phyloP scores from a whole-genome alignment of 2,888 invertebrate genomes.

The Agrotis puta region DNA sequence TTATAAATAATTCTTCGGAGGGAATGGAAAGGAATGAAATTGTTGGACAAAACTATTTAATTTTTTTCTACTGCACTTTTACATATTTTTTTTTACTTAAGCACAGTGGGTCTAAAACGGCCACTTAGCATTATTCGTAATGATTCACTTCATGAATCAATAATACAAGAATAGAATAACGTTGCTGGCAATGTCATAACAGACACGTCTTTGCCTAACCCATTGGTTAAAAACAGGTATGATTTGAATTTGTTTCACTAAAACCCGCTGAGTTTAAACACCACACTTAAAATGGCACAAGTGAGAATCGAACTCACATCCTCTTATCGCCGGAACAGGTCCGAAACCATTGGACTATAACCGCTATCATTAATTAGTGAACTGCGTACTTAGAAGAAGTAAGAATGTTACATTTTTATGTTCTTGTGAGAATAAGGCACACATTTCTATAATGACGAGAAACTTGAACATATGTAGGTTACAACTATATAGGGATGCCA shows the following conservation, averaged over 20 bases:
- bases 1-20: slow-evolving; percentile 18
- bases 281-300: not conserved
- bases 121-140: no score
- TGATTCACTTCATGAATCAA: no score
- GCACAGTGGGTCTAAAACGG: no score
- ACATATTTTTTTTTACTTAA: not conserved
- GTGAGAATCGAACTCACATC: not conserved
- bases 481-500: slow-evolving; percentile 17
- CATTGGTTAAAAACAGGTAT: not conserved
- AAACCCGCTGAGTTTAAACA: no score
- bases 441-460: slow-evolving; percentile 41
- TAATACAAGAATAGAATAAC: no score
- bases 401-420: not conserved
- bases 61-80: no score
- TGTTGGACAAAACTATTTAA: not conserved
- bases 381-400: not conserved
- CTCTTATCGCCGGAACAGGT: no score
- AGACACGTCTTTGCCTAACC: not conserved
- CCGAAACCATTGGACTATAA: not conserved
- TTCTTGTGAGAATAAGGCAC: slow-evolving; percentile 7
- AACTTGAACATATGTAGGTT: slow-evolving; percentile 44
- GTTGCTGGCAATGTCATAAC: not conserved
- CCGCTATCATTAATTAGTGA: not conserved
- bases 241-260: no score
- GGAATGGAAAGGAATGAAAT: not conserved